Evolutionary conservation across 2,888 invertebrate genomes (phyloP), one percentile per base, ranked within the genome.

Genomic region (Trissoscelio sp.): DNA sequence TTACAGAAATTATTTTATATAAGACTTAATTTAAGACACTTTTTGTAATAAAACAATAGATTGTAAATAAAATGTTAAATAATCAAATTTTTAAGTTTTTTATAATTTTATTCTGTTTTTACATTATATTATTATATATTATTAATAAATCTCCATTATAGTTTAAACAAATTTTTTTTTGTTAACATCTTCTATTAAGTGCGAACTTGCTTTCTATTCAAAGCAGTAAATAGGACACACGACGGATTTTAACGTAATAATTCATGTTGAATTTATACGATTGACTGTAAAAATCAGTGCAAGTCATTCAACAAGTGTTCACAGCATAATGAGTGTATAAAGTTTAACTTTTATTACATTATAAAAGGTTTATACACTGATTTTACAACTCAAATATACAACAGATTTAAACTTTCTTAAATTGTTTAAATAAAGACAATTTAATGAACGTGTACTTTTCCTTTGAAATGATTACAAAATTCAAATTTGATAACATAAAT

Each of bases 251-350:
- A 2, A 39, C 14, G 12, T 39, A 39, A 2, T 14, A 39, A 14
- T 39, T 39, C 20, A 44, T 18, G 44, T 51, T 28, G 24, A 28
- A 51, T 28, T 51, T 24, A 24, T 28, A 28, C 12, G 51, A 51
- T 28, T 28, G 44, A 7, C 9, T 20, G 11, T 62, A 44, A 46
- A 46, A 64, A 64, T 48, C 46, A 46, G 64, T 20, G 64, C 48
- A 48, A 46, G 12, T 64, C 34, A 48, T 64, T 64, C 48, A 64
- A 64, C 64, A 64, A 64, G 48, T 48, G 64, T 64, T 64, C 48
- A 64, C 22, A 20, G 48, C 48, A 48, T 64, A 64, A 67, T 44
- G 55, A 14, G 55, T 44, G 24, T 28, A 28, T 28, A 39, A 67
- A 53, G 16, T 53, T 55, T 42, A 42, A 46, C 24, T n/a, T 60